A percentile compares a stretch with the other conserved stretches of the same genome.
These are phyloP conservation scores for Drosophila borborema DNA, from an alignment of 2,888 invertebrate species.

Conservation along the genomic window DNA sequence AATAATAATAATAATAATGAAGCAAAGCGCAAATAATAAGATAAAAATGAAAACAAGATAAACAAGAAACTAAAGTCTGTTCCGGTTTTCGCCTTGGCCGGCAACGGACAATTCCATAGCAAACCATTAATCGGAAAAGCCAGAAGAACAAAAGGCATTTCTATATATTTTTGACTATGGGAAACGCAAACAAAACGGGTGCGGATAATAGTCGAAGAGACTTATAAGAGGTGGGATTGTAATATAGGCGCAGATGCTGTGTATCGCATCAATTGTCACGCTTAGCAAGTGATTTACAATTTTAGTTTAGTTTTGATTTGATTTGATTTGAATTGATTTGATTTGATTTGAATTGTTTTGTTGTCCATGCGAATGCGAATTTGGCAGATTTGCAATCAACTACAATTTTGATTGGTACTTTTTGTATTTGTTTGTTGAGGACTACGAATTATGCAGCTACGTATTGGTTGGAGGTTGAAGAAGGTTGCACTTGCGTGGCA, in stretches of 20 bases:
- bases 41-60: background rate
- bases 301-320: background rate
- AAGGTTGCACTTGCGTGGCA: slow-evolving; percentile 59
- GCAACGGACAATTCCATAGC: background rate
- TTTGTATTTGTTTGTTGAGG: slow-evolving; percentile 20
- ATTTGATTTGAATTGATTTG: background rate
- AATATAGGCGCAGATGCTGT: slow-evolving; percentile 14
- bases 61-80: background rate
- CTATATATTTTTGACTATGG: background rate
- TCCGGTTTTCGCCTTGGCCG: background rate
- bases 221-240: slow-evolving; percentile 11
- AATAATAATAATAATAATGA: background rate
- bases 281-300: slow-evolving; percentile 10
- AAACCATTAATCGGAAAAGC: slow-evolving; percentile 1
- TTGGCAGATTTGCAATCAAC: slow-evolving; percentile 41
- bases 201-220: slow-evolving; percentile 3
- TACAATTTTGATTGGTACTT: slow-evolving; percentile 23
- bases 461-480: slow-evolving; percentile 54
- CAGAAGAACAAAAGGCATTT: background rate
- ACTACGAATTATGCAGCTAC: slow-evolving; percentile 74
- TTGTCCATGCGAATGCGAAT: slow-evolving; percentile 44
- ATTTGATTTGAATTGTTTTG: background rate
- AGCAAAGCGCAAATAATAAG: background rate
- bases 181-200: slow-evolving; percentile 2
- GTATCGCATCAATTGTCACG: slow-evolving; percentile 2